These are phyloP conservation scores for Ceratitis capitata DNA, from an alignment of 1,140 invertebrate species.

Conservation along the genomic window DNA sequence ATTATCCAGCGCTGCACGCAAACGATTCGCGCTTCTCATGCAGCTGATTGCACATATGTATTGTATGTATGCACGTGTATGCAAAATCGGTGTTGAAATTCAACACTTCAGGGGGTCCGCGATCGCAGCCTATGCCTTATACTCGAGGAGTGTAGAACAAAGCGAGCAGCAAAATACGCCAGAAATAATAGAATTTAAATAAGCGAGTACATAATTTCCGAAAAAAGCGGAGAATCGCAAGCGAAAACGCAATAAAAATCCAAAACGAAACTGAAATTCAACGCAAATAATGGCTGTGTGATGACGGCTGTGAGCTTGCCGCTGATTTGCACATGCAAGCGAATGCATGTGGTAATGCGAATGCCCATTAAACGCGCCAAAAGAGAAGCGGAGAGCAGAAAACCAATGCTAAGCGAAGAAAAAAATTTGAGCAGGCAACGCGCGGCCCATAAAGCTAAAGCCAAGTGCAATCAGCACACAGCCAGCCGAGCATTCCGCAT, in stretches of 20 bases:
- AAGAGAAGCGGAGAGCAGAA: background rate
- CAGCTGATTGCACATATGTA: slow-evolving; percentile 8
- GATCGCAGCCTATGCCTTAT: no score
- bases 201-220: background rate
- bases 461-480: background rate
- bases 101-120: slow-evolving; percentile 39
- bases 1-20: background rate
- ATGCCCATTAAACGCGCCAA: background rate
- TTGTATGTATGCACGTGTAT: no score
- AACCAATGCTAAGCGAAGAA: no score
- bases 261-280: background rate
- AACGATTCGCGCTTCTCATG: background rate
- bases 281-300: background rate
- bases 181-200: slow-evolving; percentile 1
- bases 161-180: background rate
- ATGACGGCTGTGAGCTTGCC: no score
- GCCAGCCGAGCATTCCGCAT: background rate
- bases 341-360: background rate
- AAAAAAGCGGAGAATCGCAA: background rate
- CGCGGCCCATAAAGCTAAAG: background rate
- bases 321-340: background rate
- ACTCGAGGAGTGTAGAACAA: background rate
- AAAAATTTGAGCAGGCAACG: background rate
- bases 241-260: background rate
- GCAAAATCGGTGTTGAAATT: slow-evolving; percentile 41